phyloP scores from a whole-genome alignment of 2,113 vertebrate species.

The Lophochroa leadbeateri region DNA sequence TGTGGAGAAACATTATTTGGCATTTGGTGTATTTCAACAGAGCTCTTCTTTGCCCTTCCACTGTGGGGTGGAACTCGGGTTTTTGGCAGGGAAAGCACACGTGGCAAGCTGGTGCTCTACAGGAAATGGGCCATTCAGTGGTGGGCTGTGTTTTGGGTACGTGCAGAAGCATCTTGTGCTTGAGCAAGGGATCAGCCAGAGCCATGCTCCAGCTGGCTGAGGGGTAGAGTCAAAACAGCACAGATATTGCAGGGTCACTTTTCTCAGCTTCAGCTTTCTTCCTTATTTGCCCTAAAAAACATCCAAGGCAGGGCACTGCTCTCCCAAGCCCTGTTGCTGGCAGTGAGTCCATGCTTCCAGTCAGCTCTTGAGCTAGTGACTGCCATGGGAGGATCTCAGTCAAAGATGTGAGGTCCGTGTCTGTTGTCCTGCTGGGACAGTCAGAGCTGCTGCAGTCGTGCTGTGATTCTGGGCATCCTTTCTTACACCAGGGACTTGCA shows the following conservation, averaged over 20 bases:
- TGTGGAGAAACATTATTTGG: not conserved
- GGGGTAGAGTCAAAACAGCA: not conserved
- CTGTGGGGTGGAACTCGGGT: not conserved
- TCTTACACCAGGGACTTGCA: not conserved
- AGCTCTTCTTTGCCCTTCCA: not conserved
- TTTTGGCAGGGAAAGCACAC: not conserved
- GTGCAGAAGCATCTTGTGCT: not conserved
- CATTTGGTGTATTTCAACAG: not conserved
- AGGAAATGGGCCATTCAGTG: accelerated
- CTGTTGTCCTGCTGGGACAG: not conserved
- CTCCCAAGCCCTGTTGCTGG: not conserved
- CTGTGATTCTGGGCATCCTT: not conserved
- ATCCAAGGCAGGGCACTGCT: not conserved
- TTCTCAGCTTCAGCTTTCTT: not conserved
- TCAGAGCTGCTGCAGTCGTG: accelerated
- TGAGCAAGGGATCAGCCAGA: not conserved
- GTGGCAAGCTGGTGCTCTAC: not conserved
- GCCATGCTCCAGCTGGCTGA: not conserved
- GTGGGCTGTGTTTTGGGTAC: not conserved
- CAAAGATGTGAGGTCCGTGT: accelerated
- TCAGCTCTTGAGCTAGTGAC: accelerated
- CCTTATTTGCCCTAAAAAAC: not conserved
- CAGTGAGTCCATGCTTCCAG: accelerated
- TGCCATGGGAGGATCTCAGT: not conserved
- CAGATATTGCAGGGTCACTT: not conserved